Base-by-base conservation (phyloP, 2,888 invertebrate species). In the Phlogophora meticulosa region DNA sequence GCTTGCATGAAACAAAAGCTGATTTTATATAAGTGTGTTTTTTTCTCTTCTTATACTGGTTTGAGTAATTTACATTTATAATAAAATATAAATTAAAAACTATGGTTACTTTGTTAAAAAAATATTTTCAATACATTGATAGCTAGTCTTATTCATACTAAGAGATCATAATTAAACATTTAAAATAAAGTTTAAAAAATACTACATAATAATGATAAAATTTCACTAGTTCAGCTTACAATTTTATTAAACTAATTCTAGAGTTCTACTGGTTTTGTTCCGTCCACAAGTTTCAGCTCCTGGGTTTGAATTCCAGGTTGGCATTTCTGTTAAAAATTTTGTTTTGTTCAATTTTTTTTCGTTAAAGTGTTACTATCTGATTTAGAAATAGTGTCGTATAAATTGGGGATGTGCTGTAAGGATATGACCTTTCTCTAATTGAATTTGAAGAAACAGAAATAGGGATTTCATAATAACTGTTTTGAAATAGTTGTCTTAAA, bases 291-390 rank as follows among this genome's bases (percentile, higher is more conserved):
- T 77, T 49, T 59, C 48, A 76, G 68, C 56, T 72, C 72, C 57
- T 76, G 71, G 63, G 42, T 76, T 76, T 75, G 75, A 62, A 76
- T 80, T 80, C 64, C 59, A 76, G 75, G 67, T 63, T 67, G 60
- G 81, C 67, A 73, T 79, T 69, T 62, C 75, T 71, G 66, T 72
- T 57, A 62, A 68, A 59, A 71, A 71, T 76, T 60, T 66, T 48
- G 46, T 59, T 49, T 10, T 38, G 45, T 64, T 75, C 20, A 67
- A 63, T 56, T 64, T 70, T 45, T 59, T 45, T 63, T 58, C 17
- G 48, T 36, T 61, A 49, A 38, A 15, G n/a, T 56, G 2, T 24
- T 13, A 40, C 5, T 34, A n/a, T 72, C 36, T 38, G 1, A 46
- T 36, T 36, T 40, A 17, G 7, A 34, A 42, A 55, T 67, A 53